Evolutionary conservation across 2,113 vertebrate genomes (phyloP).

Genomic region (Ceyx cyanopectus): DNA sequence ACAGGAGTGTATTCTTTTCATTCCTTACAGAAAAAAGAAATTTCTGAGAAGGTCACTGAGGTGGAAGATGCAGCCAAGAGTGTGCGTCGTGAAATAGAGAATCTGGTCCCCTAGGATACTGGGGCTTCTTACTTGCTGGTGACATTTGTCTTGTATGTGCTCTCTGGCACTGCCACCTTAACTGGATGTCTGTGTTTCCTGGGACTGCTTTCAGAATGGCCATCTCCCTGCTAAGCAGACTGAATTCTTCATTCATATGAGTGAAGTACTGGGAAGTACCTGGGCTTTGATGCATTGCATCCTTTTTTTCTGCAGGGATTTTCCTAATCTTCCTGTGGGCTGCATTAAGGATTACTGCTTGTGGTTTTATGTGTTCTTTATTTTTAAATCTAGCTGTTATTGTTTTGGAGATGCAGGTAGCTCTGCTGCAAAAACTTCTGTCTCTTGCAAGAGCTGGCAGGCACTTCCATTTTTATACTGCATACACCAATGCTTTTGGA

Average conservation of each 20-base stretch:
- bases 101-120: constrained; percentile 41
- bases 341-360: neutral
- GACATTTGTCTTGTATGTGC: too few relatives aligned
- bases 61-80: constrained; percentile 76
- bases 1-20: neutral
- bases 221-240: neutral
- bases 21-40: constrained; percentile 77
- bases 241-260: neutral
- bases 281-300: neutral
- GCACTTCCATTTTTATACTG: neutral
- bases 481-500: neutral
- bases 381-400: neutral
- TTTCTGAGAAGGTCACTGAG: constrained; percentile 69
- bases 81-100: constrained; percentile 73
- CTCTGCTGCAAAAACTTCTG: neutral
- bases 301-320: neutral
- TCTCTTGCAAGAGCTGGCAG: neutral
- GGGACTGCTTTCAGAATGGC: neutral
- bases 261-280: neutral
- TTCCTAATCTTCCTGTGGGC: neutral
- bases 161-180: neutral
- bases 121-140: fast-evolving
- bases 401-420: neutral
- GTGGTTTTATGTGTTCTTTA: neutral
- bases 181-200: neutral